phyloP scores from a whole-genome alignment of 2,888 invertebrate species.

The Artemia sp. region DNA sequence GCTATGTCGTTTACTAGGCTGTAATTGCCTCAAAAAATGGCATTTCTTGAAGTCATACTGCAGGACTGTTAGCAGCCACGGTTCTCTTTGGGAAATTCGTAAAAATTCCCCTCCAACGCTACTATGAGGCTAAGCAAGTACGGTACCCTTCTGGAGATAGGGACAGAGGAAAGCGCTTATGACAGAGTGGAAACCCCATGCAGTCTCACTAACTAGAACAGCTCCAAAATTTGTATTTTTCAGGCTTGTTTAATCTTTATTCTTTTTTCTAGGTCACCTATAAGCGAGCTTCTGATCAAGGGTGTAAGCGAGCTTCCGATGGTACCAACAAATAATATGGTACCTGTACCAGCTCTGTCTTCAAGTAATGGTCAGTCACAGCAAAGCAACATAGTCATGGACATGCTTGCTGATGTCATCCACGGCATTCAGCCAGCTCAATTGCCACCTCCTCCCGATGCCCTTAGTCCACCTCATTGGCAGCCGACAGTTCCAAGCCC shows the following conservation, averaged over 20 bases:
- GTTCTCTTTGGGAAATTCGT: no score
- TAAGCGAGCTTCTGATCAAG: not conserved
- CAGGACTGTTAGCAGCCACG: no score
- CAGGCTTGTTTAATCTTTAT: not conserved
- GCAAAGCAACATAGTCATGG: constrained; percentile 3
- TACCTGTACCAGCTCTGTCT: not conserved
- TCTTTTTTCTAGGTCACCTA: not conserved
- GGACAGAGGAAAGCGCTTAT: no score
- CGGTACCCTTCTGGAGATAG: no score
- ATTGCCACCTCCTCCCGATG: not conserved
- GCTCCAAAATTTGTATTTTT: no score
- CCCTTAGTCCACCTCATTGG: not conserved
- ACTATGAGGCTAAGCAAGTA: no score
- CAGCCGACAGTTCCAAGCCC: not conserved
- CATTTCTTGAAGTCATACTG: no score
- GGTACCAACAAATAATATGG: not conserved
- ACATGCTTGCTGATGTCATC: constrained; percentile 8
- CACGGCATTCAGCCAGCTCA: constrained; percentile 4
- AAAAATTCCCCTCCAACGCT: no score
- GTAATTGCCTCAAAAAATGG: no score
- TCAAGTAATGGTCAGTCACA: not conserved
- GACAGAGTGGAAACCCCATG: no score
- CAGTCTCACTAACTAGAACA: no score
- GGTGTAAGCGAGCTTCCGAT: constrained; percentile 8
- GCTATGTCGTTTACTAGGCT: no score